Conservation (phyloP, 2,113 vertebrate species). For the Bombycilla garrulus region DNA sequence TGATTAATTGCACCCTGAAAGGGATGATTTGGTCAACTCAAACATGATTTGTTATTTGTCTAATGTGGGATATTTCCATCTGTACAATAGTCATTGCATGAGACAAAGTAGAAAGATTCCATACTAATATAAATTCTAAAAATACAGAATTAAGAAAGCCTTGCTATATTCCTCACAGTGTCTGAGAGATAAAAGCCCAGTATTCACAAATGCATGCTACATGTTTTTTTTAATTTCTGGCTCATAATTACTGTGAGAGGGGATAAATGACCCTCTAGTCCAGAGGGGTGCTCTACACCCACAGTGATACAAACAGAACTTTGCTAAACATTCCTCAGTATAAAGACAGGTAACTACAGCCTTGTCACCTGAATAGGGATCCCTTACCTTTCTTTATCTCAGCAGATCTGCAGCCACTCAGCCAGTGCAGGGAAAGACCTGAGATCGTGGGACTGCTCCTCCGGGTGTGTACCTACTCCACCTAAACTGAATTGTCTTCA, state of each 20-base stretch:
- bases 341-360: background rate
- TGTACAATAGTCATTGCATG: background rate
- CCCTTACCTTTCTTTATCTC: background rate
- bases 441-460: background rate
- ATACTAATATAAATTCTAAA: background rate
- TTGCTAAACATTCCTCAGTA: background rate
- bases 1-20: background rate
- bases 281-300: background rate
- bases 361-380: background rate
- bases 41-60: background rate
- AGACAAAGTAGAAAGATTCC: background rate
- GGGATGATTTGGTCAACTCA: background rate
- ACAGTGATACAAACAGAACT: rapidly evolving
- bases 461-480: rapidly evolving
- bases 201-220: rapidly evolving
- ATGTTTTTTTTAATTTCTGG: background rate
- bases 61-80: background rate
- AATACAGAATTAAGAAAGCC: background rate
- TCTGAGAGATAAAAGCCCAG: background rate
- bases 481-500: background rate
- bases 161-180: background rate
- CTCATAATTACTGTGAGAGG: background rate
- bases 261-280: background rate
- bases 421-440: background rate
- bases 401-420: background rate